Evolutionary conservation across 2,797 vertebrate species (phyloP).

Genomic region (Sebastes matsubarae): DNA sequence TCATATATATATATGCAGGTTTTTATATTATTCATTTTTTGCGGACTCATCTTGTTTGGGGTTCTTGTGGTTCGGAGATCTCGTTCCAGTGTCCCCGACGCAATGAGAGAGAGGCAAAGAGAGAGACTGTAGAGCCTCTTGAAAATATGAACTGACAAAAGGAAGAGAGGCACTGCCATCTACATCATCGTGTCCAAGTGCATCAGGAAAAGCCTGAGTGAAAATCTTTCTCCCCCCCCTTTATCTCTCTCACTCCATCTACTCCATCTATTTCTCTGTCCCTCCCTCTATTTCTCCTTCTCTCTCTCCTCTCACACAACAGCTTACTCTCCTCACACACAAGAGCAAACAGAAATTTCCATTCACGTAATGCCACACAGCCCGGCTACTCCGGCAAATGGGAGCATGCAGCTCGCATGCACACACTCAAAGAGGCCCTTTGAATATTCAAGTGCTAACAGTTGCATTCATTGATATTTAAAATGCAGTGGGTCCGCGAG

Average conservation of each 20-base stretch:
- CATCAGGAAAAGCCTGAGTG: conserved; percentile 71
- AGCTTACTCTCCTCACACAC: conserved; percentile 73
- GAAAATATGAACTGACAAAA: conserved; percentile 79
- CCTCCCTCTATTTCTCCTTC: conserved; percentile 29
- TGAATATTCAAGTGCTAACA: conserved; percentile 83
- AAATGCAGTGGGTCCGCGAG: conserved; percentile 76
- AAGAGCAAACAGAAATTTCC: conserved; percentile 80
- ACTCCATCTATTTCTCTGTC: conserved; percentile 50
- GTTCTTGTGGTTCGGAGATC: conserved; percentile 48
- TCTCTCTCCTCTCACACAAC: conserved; percentile 51
- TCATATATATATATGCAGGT: not conserved
- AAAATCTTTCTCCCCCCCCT: conserved; percentile 62
- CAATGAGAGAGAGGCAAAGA: conserved; percentile 62
- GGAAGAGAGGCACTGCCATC: conserved; percentile 68
- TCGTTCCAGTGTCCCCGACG: conserved; percentile 39
- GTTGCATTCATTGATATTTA: conserved; percentile 84
- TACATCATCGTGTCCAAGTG: conserved; percentile 73
- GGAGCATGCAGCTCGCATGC: conserved; percentile 80
- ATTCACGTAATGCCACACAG: conserved; percentile 79
- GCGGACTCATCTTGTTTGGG: conserved; percentile 33
- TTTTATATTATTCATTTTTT: conserved; percentile 47
- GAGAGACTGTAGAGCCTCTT: conserved; percentile 75
- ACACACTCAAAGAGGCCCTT: conserved; percentile 81
- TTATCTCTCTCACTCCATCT: conserved; percentile 53
- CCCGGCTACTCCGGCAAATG: conserved; percentile 73